phyloP scores from a whole-genome alignment of 2,113 vertebrate species.

The Etia nguti region DNA sequence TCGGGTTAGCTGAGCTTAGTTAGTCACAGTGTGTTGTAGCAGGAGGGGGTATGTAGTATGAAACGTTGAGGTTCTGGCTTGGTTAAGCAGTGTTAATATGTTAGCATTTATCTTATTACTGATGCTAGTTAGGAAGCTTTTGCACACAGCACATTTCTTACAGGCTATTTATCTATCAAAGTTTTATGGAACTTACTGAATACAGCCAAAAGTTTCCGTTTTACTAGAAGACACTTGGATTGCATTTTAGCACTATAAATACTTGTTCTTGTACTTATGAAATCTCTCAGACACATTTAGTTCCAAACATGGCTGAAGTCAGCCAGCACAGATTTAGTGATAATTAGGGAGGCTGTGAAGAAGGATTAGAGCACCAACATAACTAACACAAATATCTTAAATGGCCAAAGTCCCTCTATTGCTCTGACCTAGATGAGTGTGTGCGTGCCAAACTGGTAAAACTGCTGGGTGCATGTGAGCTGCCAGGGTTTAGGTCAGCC shows the following conservation, averaged over 20 bases:
- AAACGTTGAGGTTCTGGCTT: constrained; percentile 3
- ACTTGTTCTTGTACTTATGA: background rate
- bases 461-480: background rate
- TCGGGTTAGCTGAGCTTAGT: constrained; percentile 38
- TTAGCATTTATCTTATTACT: background rate
- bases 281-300: background rate
- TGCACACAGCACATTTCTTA: background rate
- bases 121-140: background rate
- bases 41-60: background rate
- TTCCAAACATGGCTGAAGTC: constrained; percentile 20
- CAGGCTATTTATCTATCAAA: background rate
- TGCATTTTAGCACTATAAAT: constrained; percentile 10
- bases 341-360: constrained; percentile 7
- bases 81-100: background rate
- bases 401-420: background rate
- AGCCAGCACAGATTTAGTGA: constrained; percentile 10
- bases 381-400: constrained; percentile 1
- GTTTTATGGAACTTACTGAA: background rate
- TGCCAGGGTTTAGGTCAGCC: constrained; percentile 15
- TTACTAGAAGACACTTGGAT: background rate
- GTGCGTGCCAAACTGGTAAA: background rate
- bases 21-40: background rate
- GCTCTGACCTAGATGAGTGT: background rate
- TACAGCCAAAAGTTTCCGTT: background rate
- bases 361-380: constrained; percentile 1